These are phyloP conservation scores for Tragelaphus imberbis DNA, from an alignment of 2,113 vertebrate species.

Conservation along the genomic window DNA sequence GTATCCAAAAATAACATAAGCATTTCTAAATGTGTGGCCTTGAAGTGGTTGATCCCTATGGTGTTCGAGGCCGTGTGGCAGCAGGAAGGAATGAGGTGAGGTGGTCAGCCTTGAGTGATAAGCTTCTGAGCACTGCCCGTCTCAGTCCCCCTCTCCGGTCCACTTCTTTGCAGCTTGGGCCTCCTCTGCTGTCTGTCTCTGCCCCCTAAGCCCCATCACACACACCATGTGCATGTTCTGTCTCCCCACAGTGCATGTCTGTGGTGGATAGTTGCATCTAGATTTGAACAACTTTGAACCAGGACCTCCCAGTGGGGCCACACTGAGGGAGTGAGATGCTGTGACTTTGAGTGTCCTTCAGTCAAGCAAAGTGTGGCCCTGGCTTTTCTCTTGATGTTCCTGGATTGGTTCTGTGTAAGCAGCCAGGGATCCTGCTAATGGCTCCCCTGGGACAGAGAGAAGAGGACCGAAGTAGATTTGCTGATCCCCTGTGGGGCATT, in stretches of 20 bases:
- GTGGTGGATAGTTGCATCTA: background rate
- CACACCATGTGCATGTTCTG: background rate
- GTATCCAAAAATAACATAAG: slow-evolving; percentile 44
- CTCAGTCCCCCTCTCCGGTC: background rate
- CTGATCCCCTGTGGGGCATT: slow-evolving; percentile 15
- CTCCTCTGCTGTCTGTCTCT: background rate
- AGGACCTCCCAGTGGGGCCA: background rate
- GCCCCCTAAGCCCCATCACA: background rate
- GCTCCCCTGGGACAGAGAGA: slow-evolving; percentile 28
- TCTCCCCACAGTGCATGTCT: background rate
- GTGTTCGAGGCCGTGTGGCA: slow-evolving; percentile 46
- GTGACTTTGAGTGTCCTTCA: slow-evolving; percentile 7
- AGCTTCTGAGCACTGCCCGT: background rate
- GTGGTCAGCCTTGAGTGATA: background rate
- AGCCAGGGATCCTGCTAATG: slow-evolving; percentile 44
- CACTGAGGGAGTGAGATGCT: background rate
- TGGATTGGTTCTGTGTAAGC: slow-evolving; percentile 21
- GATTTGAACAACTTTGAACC: background rate
- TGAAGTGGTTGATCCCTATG: slow-evolving; percentile 51
- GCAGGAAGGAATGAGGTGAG: slow-evolving; percentile 9
- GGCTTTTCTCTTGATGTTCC: slow-evolving; percentile 43
- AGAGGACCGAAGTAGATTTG: slow-evolving; percentile 40
- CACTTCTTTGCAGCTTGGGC: background rate
- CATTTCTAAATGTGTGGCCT: slow-evolving; percentile 51
- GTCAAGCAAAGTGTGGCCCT: slow-evolving; percentile 22